Evolutionary conservation across 2,113 vertebrate species (phyloP), one percentile per base, ranked within the genome.

Genomic region (Anolis carolinensis): DNA sequence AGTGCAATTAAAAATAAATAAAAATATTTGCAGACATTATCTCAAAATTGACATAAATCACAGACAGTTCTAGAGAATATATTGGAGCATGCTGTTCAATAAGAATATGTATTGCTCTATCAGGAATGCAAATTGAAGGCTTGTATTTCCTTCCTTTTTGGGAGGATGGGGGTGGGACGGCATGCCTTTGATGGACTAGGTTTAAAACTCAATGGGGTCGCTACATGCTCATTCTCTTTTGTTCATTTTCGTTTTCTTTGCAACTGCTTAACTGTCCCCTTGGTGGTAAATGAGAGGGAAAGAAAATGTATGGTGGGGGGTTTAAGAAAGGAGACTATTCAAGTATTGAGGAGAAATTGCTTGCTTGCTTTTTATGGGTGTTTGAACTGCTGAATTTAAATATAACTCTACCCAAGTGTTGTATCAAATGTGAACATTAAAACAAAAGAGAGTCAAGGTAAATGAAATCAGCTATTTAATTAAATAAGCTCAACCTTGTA

Each of bases 51-150:
- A 13, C n/a, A 68, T 48, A 44, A 7, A 48, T 34, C 34, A 13
- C 25, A 7, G 10, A 81, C 27, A 0, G 32, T 0, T 84, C 79
- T 55, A 77, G 93, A 85, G 79, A 68, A 82, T 11, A 86, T 59
- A 34, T 0, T 5, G 86, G 86, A 67, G 8, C 39, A 71, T 39
- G 6, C 7, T 32, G 36, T 71, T 50, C 36, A 73, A 55, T 78
- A 4, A 30, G 7, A 32, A 30, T 23, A 77, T n/a, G n/a, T n/a
- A n/a, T n/a, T n/a, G n/a, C 59, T 55, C n/a, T 77, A 62, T 11
- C 13, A 62, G 59, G 11, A 62, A 62, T 62, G 20, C 13, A 65
- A 72, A 11, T 34, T 20, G 21, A 65, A 21, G 62, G 62, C 62
- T 16, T 21, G 18, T 65, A 65, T 23, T 2, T 18, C 21, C 21